Percentiles rank a stretch among this genome's conserved stretches.
phyloP scores from a whole-genome alignment of 2,113 vertebrate genomes.

The Lethenteron camtschaticum region DNA sequence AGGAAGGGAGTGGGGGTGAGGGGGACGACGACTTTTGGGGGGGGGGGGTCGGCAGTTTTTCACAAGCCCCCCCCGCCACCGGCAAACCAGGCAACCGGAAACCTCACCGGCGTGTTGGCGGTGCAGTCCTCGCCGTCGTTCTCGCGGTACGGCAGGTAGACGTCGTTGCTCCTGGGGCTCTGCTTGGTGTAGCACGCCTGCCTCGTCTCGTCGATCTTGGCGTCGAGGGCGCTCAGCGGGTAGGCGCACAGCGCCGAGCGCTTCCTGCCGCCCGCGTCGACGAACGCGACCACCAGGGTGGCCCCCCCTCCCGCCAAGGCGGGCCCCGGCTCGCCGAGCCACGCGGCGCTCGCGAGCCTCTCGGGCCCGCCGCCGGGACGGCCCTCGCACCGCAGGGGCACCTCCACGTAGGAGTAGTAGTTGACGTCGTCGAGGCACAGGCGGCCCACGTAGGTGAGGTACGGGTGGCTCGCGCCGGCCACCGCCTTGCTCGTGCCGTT shows the following conservation, averaged over 20 bases:
- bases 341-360: slow-evolving; percentile 59
- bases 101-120: too few species aligned
- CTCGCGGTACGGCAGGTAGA: too few species aligned
- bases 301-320: slow-evolving; percentile 15
- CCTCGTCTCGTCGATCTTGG: slow-evolving; percentile 46
- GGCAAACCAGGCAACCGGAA: too few species aligned
- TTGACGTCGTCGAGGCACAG: slow-evolving; percentile 60
- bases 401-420: slow-evolving; percentile 85
- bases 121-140: too few species aligned
- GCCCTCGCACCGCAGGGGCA: slow-evolving; percentile 51
- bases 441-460: slow-evolving; percentile 64
- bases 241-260: slow-evolving; percentile 72
- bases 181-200: slow-evolving; percentile 60
- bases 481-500: slow-evolving; percentile 54
- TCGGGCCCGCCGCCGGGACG: slow-evolving; percentile 28
- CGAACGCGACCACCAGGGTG: slow-evolving; percentile 22
- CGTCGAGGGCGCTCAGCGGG: slow-evolving; percentile 50
- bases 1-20: too few species aligned
- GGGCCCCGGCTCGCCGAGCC: slow-evolving; percentile 24
- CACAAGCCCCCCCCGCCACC: too few species aligned
- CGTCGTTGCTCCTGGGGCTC: too few species aligned
- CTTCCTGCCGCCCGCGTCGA: slow-evolving; percentile 31
- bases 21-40: too few species aligned
- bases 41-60: too few species aligned
- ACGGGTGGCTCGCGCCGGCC: slow-evolving; percentile 23